A percentile compares a stretch with the other conserved stretches of the same genome.
phyloP scores from a whole-genome alignment of 2,113 vertebrate species.

The Corvus cornix region DNA sequence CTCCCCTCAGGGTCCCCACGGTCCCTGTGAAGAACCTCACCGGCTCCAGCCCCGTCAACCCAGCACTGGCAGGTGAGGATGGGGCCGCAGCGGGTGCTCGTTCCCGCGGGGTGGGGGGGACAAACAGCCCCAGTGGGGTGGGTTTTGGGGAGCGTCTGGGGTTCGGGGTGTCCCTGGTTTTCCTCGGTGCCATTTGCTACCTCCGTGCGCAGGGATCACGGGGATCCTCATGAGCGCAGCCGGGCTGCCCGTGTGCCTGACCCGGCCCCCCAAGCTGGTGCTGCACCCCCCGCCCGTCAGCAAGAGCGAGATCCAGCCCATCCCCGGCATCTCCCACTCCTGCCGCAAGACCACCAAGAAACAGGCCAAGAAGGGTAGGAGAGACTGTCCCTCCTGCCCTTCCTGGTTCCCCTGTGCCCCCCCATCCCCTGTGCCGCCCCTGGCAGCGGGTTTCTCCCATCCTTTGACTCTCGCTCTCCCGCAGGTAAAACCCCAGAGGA shows the following conservation, averaged over 20 bases:
- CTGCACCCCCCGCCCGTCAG: conserved; percentile 91
- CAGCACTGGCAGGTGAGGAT: conserved; percentile 86
- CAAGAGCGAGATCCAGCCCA: conserved; percentile 92
- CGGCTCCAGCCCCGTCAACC: conserved; percentile 89
- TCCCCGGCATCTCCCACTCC: conserved; percentile 87
- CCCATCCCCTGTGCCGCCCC: neutral
- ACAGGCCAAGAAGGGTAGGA: conserved; percentile 89
- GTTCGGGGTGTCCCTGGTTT: accelerated
- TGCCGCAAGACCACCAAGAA: conserved; percentile 95
- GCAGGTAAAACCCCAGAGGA: conserved; percentile 90
- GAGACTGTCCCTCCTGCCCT: neutral
- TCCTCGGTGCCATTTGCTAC: neutral
- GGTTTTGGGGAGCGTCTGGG: neutral
- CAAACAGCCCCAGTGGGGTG: neutral
- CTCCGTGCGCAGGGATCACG: conserved; percentile 81
- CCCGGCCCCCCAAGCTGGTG: conserved; percentile 88
- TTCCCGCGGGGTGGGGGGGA: neutral
- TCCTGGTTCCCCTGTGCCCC: no score
- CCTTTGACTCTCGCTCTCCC: neutral
- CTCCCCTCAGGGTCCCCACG: conserved; percentile 80
- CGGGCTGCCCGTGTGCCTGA: conserved; percentile 90
- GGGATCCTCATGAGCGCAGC: conserved; percentile 96
- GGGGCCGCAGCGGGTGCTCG: accelerated
- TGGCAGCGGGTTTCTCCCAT: neutral
- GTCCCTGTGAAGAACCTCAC: conserved; percentile 95